Evolutionary conservation across 2,888 invertebrate species (phyloP).

Genomic region (Gastracanthus pulcherrimus): DNA sequence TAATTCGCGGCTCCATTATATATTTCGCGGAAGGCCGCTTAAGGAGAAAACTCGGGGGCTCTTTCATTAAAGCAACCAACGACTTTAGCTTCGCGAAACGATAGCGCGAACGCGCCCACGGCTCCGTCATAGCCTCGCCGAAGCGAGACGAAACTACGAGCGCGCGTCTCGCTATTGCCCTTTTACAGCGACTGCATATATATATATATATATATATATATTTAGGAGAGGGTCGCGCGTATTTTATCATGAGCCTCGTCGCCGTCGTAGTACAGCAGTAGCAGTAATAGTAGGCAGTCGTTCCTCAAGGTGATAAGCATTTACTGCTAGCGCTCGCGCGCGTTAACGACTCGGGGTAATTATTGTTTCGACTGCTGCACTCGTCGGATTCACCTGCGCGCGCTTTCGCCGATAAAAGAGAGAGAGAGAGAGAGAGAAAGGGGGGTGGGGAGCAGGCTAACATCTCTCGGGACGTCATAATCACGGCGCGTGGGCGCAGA

Average conservation of each 20-base stretch:
- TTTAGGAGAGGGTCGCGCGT: neutral
- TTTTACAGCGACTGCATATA: conserved; percentile 5
- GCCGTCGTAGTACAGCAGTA: too few relatives aligned
- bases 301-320: conserved; percentile 47
- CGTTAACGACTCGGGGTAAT: conserved; percentile 47
- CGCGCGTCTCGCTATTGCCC: neutral
- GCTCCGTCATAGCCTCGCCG: neutral
- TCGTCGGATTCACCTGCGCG: neutral
- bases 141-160: conserved; percentile 11
- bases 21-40: neutral
- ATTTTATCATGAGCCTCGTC: conserved; percentile 41
- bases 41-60: neutral
- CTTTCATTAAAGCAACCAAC: conserved; percentile 6
- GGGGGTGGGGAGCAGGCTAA: neutral
- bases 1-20: neutral
- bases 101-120: neutral
- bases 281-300: neutral
- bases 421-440: neutral
- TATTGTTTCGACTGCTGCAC: conserved; percentile 39
- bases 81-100: conserved; percentile 8
- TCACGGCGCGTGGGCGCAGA: conserved; percentile 1
- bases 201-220: too few relatives aligned
- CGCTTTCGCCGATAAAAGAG: neutral
- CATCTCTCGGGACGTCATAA: conserved; percentile 17
- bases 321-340: conserved; percentile 12